These are phyloP conservation scores for Lasioglossum morio DNA, from an alignment of 2,888 invertebrate genomes.

Conservation along the genomic window DNA sequence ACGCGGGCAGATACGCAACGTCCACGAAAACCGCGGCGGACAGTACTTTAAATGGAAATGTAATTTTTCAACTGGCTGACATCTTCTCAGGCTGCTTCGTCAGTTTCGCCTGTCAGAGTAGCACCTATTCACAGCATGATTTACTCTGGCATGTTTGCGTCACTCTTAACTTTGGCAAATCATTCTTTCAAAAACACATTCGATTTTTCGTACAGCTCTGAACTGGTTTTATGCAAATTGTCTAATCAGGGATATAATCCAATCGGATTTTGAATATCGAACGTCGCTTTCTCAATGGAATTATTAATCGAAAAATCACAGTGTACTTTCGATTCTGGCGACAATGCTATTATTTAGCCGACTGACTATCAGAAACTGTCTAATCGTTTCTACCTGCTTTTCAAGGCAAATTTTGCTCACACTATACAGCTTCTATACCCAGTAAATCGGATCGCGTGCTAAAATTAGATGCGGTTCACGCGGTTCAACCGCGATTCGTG, in stretches of 20 bases:
- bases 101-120: not conserved
- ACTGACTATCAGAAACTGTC: slow-evolving; percentile 27
- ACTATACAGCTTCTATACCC: slow-evolving; percentile 29
- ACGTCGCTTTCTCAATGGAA: not conserved
- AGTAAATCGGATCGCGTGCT: slow-evolving; percentile 46
- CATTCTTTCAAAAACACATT: not conserved
- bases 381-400: slow-evolving; percentile 34
- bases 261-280: not conserved
- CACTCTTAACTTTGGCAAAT: not conserved
- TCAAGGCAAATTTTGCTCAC: slow-evolving; percentile 20
- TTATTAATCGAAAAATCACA: not conserved
- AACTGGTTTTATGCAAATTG: not conserved
- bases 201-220: not conserved
- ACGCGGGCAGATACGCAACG: not conserved
- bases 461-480: slow-evolving; percentile 57
- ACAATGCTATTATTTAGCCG: slow-evolving; percentile 19
- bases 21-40: slow-evolving; percentile 9
- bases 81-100: slow-evolving; percentile 17
- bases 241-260: not conserved
- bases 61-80: slow-evolving; percentile 31
- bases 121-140: not conserved
- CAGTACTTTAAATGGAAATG: slow-evolving; percentile 34
- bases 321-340: not conserved
- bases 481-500: slow-evolving; percentile 41
- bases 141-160: not conserved